phyloP scores from a whole-genome alignment of 2,888 invertebrate species.

The Acrobasis suavella region DNA sequence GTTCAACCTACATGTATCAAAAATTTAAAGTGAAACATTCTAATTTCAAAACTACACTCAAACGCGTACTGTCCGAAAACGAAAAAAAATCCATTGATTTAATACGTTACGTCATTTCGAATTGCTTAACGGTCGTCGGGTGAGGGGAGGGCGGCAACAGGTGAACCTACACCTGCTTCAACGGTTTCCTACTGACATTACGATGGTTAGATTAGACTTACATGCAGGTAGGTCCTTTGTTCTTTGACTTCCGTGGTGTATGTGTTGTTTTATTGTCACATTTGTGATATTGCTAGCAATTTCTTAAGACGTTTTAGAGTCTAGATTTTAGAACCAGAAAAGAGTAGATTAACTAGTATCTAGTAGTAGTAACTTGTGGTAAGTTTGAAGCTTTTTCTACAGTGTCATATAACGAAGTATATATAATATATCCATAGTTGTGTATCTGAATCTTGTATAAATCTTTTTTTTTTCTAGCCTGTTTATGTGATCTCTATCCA shows the following conservation, averaged over 20 bases:
- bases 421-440: too few species aligned
- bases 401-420: too few species aligned
- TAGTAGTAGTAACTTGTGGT: too few species aligned
- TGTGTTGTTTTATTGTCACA: constrained; percentile 7
- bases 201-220: constrained; percentile 67
- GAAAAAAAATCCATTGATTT: constrained; percentile 36
- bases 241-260: constrained; percentile 16
- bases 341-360: too few species aligned
- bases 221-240: constrained; percentile 21
- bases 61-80: background rate
- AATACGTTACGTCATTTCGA: constrained; percentile 56
- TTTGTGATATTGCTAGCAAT: background rate
- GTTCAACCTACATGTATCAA: background rate
- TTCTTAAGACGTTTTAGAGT: background rate
- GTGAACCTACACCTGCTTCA: constrained; percentile 76
- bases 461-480: too few species aligned
- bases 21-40: background rate
- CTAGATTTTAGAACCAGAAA: too few species aligned
- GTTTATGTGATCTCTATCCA: too few species aligned
- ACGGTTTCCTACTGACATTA: constrained; percentile 73
- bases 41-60: background rate
- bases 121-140: constrained; percentile 65
- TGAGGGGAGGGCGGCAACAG: constrained; percentile 53
- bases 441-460: too few species aligned
- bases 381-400: too few species aligned